Evolutionary conservation across 1,140 invertebrate genomes (phyloP).

Genomic region (Alviniconcha marisindica): DNA sequence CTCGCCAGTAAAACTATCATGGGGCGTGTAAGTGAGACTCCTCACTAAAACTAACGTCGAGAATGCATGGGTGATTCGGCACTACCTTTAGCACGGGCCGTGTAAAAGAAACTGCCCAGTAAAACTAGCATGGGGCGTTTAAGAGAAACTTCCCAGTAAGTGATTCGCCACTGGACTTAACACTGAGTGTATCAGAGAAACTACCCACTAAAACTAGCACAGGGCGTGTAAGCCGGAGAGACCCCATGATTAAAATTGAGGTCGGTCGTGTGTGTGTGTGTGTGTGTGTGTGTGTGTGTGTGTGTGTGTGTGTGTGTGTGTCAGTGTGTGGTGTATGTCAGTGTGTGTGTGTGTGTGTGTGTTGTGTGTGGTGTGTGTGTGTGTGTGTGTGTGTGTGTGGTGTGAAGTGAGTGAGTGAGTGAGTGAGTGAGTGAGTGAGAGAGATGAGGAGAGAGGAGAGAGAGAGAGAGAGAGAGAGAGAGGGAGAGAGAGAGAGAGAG

Average conservation of each 20-base stretch:
- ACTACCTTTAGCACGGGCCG: too few relatives aligned
- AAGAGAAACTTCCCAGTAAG: neutral
- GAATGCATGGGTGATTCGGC: too few relatives aligned
- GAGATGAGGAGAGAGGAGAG: neutral
- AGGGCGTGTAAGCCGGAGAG: neutral
- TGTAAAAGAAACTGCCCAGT: too few relatives aligned
- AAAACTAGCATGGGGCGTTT: neutral
- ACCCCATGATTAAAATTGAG: neutral
- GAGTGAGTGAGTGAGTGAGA: neutral
- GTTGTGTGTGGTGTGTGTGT: constrained; percentile 24
- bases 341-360: constrained; percentile 24
- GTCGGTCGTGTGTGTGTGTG: constrained; percentile 1
- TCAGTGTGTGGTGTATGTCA: neutral
- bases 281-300: constrained; percentile 15
- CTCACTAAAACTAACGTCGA: too few relatives aligned
- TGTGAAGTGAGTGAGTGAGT: neutral
- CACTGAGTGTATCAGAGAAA: too few relatives aligned
- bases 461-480: neutral
- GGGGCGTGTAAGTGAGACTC: too few relatives aligned
- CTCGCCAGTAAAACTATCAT: too few relatives aligned
- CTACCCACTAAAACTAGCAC: too few relatives aligned
- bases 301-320: constrained; percentile 10
- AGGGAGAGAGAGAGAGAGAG: neutral
- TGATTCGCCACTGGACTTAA: too few relatives aligned
- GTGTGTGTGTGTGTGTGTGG: constrained; percentile 9